These are phyloP conservation scores for Herminia tarsipennalis DNA, from an alignment of 2,888 invertebrate genomes.

Conservation along the genomic window DNA sequence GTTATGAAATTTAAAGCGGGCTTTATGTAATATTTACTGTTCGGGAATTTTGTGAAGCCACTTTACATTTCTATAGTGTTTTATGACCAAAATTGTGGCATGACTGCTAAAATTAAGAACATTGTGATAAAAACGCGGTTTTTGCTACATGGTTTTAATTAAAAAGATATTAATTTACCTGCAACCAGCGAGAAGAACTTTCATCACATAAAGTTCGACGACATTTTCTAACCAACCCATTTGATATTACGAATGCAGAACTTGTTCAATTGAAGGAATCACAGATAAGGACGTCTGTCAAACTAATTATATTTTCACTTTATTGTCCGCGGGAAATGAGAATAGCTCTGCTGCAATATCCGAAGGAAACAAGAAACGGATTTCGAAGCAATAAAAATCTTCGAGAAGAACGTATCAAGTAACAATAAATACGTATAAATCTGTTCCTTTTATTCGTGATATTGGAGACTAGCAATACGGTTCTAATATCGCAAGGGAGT, in stretches of 20 bases:
- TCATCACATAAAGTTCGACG: constrained; percentile 60
- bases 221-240: constrained; percentile 48
- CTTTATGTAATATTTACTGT: constrained; percentile 15
- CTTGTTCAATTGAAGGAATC: constrained; percentile 48
- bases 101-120: constrained; percentile 7
- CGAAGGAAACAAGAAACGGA: constrained; percentile 24
- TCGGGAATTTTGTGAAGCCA: constrained; percentile 16
- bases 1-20: constrained; percentile 41
- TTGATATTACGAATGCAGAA: constrained; percentile 59
- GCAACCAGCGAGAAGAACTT: constrained; percentile 36
- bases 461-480: constrained; percentile 47
- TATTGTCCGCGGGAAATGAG: constrained; percentile 38
- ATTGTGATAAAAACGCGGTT: constrained; percentile 11
- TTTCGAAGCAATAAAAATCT: constrained; percentile 30
- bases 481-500: constrained; percentile 58
- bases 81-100: constrained; percentile 12
- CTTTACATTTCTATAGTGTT: constrained; percentile 11
- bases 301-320: constrained; percentile 48
- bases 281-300: constrained; percentile 47
- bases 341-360: constrained; percentile 22
- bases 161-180: constrained; percentile 24
- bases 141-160: constrained; percentile 27
- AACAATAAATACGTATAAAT: constrained; percentile 41
- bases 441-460: constrained; percentile 49
- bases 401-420: constrained; percentile 30